A percentile compares a stretch with the other conserved stretches of the same genome.
Evolutionary conservation across 92 coral and sea anemone genomes (phyloP).

Genomic region (Zoanthus sociatus): DNA sequence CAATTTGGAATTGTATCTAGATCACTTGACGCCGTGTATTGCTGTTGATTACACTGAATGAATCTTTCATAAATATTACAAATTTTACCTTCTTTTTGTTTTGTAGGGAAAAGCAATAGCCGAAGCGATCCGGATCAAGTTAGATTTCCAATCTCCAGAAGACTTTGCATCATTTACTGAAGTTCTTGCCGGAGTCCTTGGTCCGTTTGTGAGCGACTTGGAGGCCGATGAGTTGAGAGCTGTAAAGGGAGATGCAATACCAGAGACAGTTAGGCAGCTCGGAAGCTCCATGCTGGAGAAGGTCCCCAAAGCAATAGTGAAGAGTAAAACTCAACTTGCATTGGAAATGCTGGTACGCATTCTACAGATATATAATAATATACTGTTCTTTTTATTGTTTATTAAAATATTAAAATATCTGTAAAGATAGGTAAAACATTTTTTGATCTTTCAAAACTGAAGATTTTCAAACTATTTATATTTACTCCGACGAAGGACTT

Average conservation of each 20-base stretch:
- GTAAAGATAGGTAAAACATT: background rate
- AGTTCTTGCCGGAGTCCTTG: conserved; percentile 57
- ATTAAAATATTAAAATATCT: background rate
- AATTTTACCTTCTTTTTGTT: background rate
- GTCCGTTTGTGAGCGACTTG: conserved; percentile 67
- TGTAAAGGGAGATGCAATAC: conserved; percentile 55
- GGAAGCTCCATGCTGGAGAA: conserved; percentile 59
- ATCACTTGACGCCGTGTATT: no score
- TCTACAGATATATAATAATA: background rate
- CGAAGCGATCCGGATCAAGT: conserved; percentile 13
- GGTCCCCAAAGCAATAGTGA: conserved; percentile 59
- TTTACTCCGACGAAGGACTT: no score
- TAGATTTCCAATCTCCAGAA: conserved; percentile 6
- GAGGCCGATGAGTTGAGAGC: conserved; percentile 50
- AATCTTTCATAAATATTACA: background rate
- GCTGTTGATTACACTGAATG: no score
- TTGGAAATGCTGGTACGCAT: conserved; percentile 72
- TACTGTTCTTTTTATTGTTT: no score
- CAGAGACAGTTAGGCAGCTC: conserved; percentile 75
- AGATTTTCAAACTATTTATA: no score
- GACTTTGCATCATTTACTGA: conserved; percentile 22
- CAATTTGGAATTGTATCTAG: no score
- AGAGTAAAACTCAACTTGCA: conserved; percentile 49
- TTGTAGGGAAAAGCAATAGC: conserved; percentile 20
- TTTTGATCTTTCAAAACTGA: background rate